phyloP scores from a whole-genome alignment of 1,140 invertebrate species.

The Diabrotica virgifera region DNA sequence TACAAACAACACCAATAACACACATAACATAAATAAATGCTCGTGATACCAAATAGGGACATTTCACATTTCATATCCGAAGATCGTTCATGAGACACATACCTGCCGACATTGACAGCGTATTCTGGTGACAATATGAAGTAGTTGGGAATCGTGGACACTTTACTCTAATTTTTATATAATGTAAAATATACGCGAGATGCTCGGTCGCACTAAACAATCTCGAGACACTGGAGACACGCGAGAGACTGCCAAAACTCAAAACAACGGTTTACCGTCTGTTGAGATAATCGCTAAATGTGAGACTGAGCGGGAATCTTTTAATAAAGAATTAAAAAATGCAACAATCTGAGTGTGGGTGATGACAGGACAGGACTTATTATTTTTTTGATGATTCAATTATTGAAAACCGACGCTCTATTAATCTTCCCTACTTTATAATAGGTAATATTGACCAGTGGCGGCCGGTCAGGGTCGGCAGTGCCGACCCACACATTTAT shows the following conservation, averaged over 20 bases:
- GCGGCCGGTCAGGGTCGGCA: no score
- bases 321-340: no score
- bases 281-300: no score
- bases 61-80: slow-evolving; percentile 2
- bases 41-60: slow-evolving; percentile 10
- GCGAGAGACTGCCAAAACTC: slow-evolving; percentile 5
- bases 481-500: no score
- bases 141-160: slow-evolving; percentile 37
- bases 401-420: no score
- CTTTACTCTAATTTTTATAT: neutral
- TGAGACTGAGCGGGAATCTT: no score
- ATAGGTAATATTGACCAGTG: no score
- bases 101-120: slow-evolving; percentile 44
- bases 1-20: slow-evolving; percentile 11
- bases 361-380: slow-evolving; percentile 1
- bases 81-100: slow-evolving; percentile 20
- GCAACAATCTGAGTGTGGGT: neutral
- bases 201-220: no score
- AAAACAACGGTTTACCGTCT: neutral
- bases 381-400: no score
- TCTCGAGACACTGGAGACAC: no score
- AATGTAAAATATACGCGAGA: neutral
- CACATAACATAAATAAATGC: neutral
- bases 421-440: no score
- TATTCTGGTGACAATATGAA: slow-evolving; percentile 35